Evolutionary conservation across 2,797 vertebrate species (phyloP), one percentile per base, ranked within the genome.

Genomic region (Alfaro cultratus): DNA sequence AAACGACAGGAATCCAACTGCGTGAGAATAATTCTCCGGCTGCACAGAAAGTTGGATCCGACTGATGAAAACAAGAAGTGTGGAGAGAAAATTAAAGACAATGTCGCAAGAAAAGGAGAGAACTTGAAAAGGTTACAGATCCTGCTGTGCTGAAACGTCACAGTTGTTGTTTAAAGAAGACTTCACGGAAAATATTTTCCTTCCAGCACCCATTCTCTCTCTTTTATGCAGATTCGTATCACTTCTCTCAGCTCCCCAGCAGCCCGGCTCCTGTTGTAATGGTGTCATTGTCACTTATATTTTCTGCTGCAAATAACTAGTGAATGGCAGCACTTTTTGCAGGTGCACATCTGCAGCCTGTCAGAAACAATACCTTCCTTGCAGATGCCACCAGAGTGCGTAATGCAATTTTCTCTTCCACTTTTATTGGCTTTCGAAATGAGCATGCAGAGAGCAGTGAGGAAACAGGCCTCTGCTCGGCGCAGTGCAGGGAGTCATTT

Each of bases 291-390:
- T 81, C 83, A 29, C 83, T 88, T 86, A 90, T 80, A 81, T 88
- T 91, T 89, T 89, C 83, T 74, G 6, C 83, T 60, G 86, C 80
- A 86, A 95, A 94, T 93, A 95, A 87, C 89, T 57, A 55, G 87
- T 84, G 80, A 88, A 89, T 85, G 83, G 82, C 81, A 80, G 86
- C 80, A 85, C 73, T 76, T 81, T 92, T 88, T 91, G 85, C 86
- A 91, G 89, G 92, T 92, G 91, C 93, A 88, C 95, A 93, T 94
- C 94, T 94, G 94, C 92, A 88, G 83, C 86, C 87, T 83, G 86
- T 96, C 95, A 95, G 87, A 45, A 95, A 93, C 90, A 90, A 92
- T 78, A 86, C 82, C 88, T 85, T 93, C 93, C 91, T 92, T 34
- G 84, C 85, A 92, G 92, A 90, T 87, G 78, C 74, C 31, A 53